Base-by-base conservation (phyloP, 1,140 invertebrate species). In the Ptiloglossa arizonensis region DNA sequence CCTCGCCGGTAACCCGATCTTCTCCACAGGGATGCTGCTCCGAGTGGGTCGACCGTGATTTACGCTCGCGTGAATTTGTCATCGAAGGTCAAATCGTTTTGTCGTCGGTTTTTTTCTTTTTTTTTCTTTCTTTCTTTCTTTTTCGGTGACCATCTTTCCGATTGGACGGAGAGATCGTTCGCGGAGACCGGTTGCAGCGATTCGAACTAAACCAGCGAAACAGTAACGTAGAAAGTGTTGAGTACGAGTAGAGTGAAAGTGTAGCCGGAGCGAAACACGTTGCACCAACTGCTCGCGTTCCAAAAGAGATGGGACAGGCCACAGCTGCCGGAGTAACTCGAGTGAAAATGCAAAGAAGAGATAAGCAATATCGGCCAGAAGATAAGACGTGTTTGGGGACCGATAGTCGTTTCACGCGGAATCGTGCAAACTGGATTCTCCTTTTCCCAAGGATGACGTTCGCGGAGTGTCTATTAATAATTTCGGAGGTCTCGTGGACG, bases 201-300 rank as follows among this genome's bases (percentile, higher is more conserved):
- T 66, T 24, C 24, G 9, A 22, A 29, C 15, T 32, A n/a, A 5
- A 66, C 24, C 15, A 22, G 27, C 38, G 38, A 24, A 50, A 71
- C 32, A 48, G 27, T 29, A 29, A 15, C 32, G n/a, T 74, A 74
- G 71, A 74, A 74, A 74, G 71, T 52, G 29, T 22, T n/a, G n/a
- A 66, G 32, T 11, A 17, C 27, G 24, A 6, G 22, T 1, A 13
- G 24, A 41, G 71, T 74, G 71, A 74, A 74, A 74, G 71, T 66
- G 27, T 27, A 2, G 11, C 6, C n/a, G n/a, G 2, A 32, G 35
- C 11, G 48, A 74, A 35, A 73, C 62, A 56, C 50, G 38, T 67
- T 67, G 24, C 27, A 56, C 48, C 29, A 74, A 46, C 38, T 46
- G 38, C 41, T 56, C 38, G 44, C 2, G 4, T 66, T 52, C 27